Conservation (phyloP, 2,113 vertebrate species). For the Nyctibius bracteatus region DNA sequence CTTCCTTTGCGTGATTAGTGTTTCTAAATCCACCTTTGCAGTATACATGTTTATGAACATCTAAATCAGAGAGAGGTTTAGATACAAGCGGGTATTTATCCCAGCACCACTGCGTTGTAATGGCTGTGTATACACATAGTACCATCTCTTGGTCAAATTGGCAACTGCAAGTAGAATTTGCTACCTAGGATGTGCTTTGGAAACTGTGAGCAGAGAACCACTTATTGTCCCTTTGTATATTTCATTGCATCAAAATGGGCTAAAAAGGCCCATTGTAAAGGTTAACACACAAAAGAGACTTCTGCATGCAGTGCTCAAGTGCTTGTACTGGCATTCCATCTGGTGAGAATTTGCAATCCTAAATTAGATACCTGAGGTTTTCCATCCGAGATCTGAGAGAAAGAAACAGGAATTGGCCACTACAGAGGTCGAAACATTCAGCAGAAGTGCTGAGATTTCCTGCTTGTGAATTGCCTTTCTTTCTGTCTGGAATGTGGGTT, state of each 20-base stretch:
- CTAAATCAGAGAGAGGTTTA: background rate
- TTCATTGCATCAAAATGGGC: background rate
- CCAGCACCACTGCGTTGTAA: background rate
- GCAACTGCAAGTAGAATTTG: background rate
- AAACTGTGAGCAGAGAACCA: background rate
- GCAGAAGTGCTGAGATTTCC: background rate
- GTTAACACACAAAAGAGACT: background rate
- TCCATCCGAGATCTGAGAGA: background rate
- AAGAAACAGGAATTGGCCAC: background rate
- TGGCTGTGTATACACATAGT: background rate
- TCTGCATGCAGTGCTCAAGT: background rate
- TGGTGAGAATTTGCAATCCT: background rate
- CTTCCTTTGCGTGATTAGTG: background rate
- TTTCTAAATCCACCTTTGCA: background rate
- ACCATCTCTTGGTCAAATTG: background rate
- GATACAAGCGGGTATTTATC: background rate
- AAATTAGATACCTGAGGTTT: background rate
- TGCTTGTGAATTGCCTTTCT: background rate
- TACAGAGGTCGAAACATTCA: background rate
- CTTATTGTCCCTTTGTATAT: background rate
- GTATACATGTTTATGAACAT: background rate
- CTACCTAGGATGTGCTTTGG: background rate
- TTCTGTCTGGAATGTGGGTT: background rate
- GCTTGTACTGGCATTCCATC: background rate
- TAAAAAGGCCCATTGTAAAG: background rate